These are phyloP conservation scores for Ceuthmochares aereus DNA, from an alignment of 2,113 vertebrate species.

Conservation along the genomic window DNA sequence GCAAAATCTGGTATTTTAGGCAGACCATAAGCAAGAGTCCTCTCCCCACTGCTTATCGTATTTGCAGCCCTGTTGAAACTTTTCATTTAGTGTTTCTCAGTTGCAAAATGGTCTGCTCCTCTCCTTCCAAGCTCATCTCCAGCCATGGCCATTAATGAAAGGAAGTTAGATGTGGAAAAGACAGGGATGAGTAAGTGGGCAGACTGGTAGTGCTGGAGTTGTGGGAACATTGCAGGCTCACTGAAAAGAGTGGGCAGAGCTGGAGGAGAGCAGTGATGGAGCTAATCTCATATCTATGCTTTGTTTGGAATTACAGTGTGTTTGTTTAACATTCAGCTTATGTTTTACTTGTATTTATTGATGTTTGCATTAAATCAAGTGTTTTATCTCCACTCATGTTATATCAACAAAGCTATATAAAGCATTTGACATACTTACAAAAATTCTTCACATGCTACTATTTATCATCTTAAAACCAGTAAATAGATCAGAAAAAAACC, in stretches of 20 bases:
- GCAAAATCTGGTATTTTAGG: not conserved
- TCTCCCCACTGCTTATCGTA: not conserved
- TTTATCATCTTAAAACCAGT: slow-evolving; percentile 15
- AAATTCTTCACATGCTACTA: slow-evolving; percentile 17
- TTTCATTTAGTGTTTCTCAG: not conserved
- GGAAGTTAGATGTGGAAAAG: not conserved
- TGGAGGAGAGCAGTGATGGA: not conserved
- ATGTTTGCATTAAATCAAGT: slow-evolving; percentile 14
- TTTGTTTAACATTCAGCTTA: slow-evolving; percentile 22
- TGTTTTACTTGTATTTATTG: slow-evolving; percentile 37
- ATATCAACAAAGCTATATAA: slow-evolving; percentile 29
- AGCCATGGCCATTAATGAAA: not conserved
- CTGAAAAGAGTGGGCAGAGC: not conserved
- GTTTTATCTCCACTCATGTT: not conserved
- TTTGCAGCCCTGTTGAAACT: not conserved
- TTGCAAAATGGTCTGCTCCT: not conserved
- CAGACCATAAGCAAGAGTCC: not conserved
- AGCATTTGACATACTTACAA: not conserved
- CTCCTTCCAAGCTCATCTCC: not conserved
- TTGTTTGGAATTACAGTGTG: not conserved
- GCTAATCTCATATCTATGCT: not conserved
- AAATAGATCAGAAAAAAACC: not conserved
- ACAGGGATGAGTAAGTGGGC: not conserved
- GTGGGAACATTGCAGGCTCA: not conserved
- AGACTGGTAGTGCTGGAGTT: not conserved